These are phyloP conservation scores for Muscicapa adusta DNA, from an alignment of 2,113 vertebrate species.

Conservation along the genomic window DNA sequence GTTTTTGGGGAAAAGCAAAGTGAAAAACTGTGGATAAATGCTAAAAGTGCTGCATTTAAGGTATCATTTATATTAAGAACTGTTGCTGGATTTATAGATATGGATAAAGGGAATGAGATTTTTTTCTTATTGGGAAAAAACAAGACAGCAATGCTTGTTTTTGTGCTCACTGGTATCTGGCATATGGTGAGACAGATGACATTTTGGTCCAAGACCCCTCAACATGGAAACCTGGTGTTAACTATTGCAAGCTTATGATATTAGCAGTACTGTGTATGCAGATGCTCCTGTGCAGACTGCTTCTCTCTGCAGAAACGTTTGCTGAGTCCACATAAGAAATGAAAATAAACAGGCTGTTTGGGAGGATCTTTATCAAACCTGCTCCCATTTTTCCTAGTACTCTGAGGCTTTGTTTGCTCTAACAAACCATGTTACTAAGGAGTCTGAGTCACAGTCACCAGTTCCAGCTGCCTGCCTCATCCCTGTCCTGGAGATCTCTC, in stretches of 20 bases:
- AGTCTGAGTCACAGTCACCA: background rate
- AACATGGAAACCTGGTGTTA: background rate
- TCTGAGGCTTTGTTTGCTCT: background rate
- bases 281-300: background rate
- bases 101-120: background rate
- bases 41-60: background rate
- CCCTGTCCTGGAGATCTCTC: background rate
- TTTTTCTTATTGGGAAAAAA: background rate
- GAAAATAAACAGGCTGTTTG: background rate
- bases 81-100: background rate
- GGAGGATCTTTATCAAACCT: background rate
- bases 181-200: background rate
- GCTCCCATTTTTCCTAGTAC: background rate
- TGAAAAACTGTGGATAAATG: background rate
- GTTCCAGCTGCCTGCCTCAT: background rate
- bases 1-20: background rate
- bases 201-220: background rate
- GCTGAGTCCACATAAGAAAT: constrained; percentile 4
- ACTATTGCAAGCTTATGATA: background rate
- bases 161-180: background rate
- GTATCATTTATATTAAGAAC: background rate
- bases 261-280: background rate
- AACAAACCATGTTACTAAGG: background rate
- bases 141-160: background rate
- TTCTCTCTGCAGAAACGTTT: background rate